Base-by-base conservation (phyloP, 2,888 invertebrate genomes). In the Diplolepis rosae region DNA sequence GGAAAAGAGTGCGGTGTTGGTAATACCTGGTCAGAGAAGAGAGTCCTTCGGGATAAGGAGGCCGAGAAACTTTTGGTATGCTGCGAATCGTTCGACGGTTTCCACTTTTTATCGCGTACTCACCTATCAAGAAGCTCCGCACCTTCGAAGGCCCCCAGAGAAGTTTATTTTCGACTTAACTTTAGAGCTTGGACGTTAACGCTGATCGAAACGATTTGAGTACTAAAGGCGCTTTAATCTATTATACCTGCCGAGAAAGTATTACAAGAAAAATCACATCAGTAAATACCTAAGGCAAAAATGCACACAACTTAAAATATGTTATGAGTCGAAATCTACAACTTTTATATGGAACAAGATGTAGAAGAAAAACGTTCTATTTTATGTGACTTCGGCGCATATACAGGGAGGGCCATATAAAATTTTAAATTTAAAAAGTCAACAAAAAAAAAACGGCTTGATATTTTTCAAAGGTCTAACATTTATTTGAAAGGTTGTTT, bases 1-100 rank as follows among this genome's bases (percentile, higher is more conserved):
- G 74, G 67, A 61, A 42, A 56, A 56, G 65, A 66, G 66, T 35
- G 69, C 39, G 65, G 71, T 39, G 68, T 68, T 67, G 70, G 65
- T 39, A 39, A 61, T 61, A 61, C 61, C 61, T 61, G 61, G 39
- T 27, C 61, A 42, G 39, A n/a, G 24, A 27, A 61, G 39, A 27
- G n/a, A 39, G n/a, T 61, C 61, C 61, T 39, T 18, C 13, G 61
- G 39, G 61, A 61, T 24, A 4, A 6, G 9, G 22, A 61, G 39
- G 39, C 61, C 35, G 24, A 35, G 27, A 24, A 61, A 61, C 39
- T 61, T 61, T 61, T 61, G 39, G 61, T 61, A 61, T 61, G 39
- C 61, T 39, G 27, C 7, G 39, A 61, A 61, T 61, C 61, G 61
- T 24, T 24, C 4, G 39, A 39, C n/a, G 24, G n/a, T 61, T 61